Percentiles rank a stretch among this genome's conserved stretches.
Conservation (phyloP, 2,113 vertebrate genomes). For the Uria lomvia region DNA sequence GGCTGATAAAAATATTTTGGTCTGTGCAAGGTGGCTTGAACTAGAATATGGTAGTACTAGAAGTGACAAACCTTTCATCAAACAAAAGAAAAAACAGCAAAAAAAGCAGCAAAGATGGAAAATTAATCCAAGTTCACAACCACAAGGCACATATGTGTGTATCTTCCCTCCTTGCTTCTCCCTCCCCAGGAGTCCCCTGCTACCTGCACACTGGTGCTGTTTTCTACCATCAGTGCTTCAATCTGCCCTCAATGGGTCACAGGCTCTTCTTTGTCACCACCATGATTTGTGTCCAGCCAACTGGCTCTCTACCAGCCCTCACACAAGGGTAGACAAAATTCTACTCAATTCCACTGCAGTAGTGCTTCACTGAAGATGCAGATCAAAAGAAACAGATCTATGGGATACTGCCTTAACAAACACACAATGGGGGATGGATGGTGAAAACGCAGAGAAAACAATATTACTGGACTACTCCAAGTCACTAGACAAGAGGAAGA, state of each 20-base stretch:
- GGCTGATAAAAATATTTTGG: neutral
- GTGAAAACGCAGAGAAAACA: neutral
- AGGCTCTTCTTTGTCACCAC: neutral
- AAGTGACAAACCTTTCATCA: neutral
- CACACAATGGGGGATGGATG: too few species aligned
- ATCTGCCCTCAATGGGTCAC: neutral
- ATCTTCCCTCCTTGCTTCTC: too few species aligned
- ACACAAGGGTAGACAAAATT: neutral
- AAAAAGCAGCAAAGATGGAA: neutral
- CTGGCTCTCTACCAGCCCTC: neutral
- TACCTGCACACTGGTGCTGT: neutral
- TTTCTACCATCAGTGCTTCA: neutral
- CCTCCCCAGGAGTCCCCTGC: neutral
- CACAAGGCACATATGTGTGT: neutral
- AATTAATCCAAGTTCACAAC: neutral
- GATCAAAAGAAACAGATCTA: neutral
- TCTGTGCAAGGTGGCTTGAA: neutral
- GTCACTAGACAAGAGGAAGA: neutral
- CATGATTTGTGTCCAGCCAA: accelerated
- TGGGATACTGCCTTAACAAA: neutral
- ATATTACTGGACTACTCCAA: neutral
- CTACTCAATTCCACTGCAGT: neutral
- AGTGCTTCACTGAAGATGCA: neutral
- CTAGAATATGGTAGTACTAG: neutral
- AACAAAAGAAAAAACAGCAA: neutral